A percentile compares a stretch with the other conserved stretches of the same genome.
Evolutionary conservation across 2,113 vertebrate species (phyloP).

Genomic region (Morone saxatilis): DNA sequence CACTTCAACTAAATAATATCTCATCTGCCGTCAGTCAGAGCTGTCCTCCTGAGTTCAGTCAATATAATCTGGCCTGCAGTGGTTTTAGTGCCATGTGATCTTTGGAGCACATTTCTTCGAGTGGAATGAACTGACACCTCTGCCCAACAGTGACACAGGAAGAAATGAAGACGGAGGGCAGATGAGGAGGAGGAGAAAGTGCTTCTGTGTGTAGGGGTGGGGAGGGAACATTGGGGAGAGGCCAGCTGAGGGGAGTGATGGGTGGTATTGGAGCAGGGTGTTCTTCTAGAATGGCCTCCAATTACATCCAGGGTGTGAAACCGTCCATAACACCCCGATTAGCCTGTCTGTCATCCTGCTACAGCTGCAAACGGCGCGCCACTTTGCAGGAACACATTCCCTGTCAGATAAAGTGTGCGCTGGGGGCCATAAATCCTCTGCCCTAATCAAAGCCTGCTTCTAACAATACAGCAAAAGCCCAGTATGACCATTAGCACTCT

Average conservation of each 20-base stretch:
- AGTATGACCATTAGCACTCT: conserved; percentile 54
- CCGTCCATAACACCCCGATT: conserved; percentile 69
- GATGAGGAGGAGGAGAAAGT: neutral
- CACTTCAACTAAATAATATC: conserved; percentile 20
- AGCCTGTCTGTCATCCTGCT: conserved; percentile 72
- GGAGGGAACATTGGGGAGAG: neutral
- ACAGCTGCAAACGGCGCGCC: conserved; percentile 23
- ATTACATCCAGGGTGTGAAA: conserved; percentile 70
- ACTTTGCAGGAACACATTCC: conserved; percentile 58
- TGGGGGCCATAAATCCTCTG: conserved; percentile 57
- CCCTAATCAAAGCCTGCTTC: conserved; percentile 55
- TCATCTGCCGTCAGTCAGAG: conserved; percentile 29
- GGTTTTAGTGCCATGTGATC: conserved; percentile 13
- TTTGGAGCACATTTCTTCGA: conserved; percentile 19
- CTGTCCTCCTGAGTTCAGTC: neutral
- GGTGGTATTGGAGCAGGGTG: conserved; percentile 28
- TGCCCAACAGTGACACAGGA: conserved; percentile 11
- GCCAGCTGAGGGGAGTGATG: conserved; percentile 35
- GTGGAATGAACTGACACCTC: conserved; percentile 31
- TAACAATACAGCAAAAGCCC: conserved; percentile 54
- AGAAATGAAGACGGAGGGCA: conserved; percentile 36
- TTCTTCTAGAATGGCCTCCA: conserved; percentile 59
- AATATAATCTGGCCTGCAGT: neutral
- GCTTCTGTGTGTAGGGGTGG: conserved; percentile 3
- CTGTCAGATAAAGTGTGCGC: conserved; percentile 47